Conservation (phyloP, 2,888 invertebrate genomes). For the Tillus elongatus region DNA sequence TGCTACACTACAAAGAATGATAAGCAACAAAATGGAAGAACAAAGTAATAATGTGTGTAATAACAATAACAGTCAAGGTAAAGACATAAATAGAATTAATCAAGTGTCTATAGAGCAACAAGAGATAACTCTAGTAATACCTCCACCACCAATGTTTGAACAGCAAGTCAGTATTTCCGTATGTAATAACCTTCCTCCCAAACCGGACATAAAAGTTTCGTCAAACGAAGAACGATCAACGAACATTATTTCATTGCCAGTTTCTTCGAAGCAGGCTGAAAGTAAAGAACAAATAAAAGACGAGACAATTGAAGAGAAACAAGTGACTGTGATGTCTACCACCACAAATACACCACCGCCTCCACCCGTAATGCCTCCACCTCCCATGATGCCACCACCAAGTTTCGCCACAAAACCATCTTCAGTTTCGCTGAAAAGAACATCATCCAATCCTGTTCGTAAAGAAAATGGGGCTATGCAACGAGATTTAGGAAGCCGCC, state of each 20-base stretch:
- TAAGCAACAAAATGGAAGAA: too few species aligned
- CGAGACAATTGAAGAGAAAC: neutral
- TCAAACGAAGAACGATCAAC: too few species aligned
- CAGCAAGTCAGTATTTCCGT: neutral
- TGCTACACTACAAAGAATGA: too few species aligned
- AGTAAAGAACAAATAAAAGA: too few species aligned
- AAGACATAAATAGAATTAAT: neutral
- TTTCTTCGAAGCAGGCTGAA: neutral
- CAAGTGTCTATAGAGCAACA: too few species aligned
- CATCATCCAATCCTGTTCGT: too few species aligned
- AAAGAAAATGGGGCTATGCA: too few species aligned
- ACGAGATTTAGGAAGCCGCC: too few species aligned
- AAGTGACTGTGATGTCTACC: neutral
- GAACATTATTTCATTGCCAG: neutral
- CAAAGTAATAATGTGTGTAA: neutral
- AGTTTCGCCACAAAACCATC: neutral
- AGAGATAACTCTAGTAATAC: too few species aligned
- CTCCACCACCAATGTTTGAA: neutral
- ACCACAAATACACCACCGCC: neutral
- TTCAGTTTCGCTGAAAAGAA: neutral
- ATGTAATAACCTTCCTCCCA: neutral
- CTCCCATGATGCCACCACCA: conserved; percentile 3
- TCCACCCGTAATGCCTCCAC: neutral
- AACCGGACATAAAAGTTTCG: neutral
- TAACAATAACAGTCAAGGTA: neutral